Base-by-base conservation (phyloP, 92 coral and sea anemone species). In the Anthopleura xanthogrammica region DNA sequence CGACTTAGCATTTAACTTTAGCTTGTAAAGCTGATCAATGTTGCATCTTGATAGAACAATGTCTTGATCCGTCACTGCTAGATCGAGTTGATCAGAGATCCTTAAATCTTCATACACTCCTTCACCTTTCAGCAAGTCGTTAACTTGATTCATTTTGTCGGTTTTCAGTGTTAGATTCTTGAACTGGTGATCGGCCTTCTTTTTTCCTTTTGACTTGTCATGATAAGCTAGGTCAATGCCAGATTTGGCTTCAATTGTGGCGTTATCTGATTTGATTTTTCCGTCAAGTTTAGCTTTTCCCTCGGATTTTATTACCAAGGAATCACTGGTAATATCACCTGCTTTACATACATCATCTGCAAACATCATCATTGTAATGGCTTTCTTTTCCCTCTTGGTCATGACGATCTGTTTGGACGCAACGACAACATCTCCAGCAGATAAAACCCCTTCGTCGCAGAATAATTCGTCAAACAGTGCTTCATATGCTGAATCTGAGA, bases 371-470 rank as follows among this genome's bases (percentile, higher is more conserved):
- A 89, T 85, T 77, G 92, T 79, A 7, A 89, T 79, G 52, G 92
- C 92, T 70, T 79, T 85, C 89, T 89, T 89, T 72, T 89, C 92
- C 74, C 92, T 82, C 74, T 89, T 89, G 79, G 83, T 85, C 86
- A 89, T 40, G n/a, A 42, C 52, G 68, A 89, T 79, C 41, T 89
- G 89, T 78, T 81, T 81, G 65, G 92, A 81, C 20, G 23, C 78
- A 76, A 86, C 92, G 41, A 72, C 72, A 78, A 89, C 79, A 85
- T 86, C 89, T 79, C 83, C 84, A 86, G 89, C 92, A 64, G 81
- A 71, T 56, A 76, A 52, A 52, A 74, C 77, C 66, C 92, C 89
- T 23, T 81, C 82, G 71, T 85, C 92, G 81, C 86, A 81, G 83
- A 85, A 82, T 43, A 89, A 64, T 82, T 89, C 92, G 52, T 79